A percentile compares a stretch with the other conserved stretches of the same genome.
These are phyloP conservation scores for Colistium nudipinnis DNA, from an alignment of 2,113 vertebrate genomes.

Conservation along the genomic window DNA sequence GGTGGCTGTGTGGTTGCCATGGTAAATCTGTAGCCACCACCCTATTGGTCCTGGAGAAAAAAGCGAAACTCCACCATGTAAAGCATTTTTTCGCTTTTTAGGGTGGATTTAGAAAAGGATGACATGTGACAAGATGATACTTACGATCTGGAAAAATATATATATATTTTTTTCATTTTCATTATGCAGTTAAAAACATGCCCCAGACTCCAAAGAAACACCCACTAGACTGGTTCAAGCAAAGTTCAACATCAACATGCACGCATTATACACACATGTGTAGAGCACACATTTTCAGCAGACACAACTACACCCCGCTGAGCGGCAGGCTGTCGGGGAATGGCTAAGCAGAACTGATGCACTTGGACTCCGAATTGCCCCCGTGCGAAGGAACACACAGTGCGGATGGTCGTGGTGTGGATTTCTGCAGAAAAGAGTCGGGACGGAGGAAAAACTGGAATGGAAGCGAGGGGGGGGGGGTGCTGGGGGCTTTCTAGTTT, in stretches of 20 bases:
- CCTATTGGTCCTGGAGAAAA: not conserved
- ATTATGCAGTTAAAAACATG: not conserved
- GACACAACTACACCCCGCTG: not conserved
- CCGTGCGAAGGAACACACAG: not conserved
- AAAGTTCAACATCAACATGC: constrained; percentile 28
- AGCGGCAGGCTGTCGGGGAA: constrained; percentile 8
- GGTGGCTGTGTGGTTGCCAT: constrained; percentile 26
- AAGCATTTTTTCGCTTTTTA: too few relatives aligned
- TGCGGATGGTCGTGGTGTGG: not conserved
- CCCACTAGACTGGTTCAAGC: constrained; percentile 19
- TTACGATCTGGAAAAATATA: not conserved
- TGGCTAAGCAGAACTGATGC: not conserved
- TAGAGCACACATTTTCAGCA: not conserved
- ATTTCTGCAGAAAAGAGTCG: not conserved
- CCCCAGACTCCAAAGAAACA: not conserved
- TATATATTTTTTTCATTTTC: not conserved
- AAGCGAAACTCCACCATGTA: not conserved
- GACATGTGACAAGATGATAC: too few relatives aligned
- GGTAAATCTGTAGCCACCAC: constrained; percentile 19
- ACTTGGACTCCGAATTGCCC: not conserved
- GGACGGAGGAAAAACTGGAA: not conserved
- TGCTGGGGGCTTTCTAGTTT: constrained; percentile 35
- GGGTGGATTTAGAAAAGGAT: too few relatives aligned
- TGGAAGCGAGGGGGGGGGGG: not conserved
- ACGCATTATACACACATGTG: not conserved